Percentiles rank a stretch among this genome's conserved stretches.
These are phyloP conservation scores for Lottia gigantea DNA, from an alignment of 2,888 invertebrate species.

Conservation along the genomic window DNA sequence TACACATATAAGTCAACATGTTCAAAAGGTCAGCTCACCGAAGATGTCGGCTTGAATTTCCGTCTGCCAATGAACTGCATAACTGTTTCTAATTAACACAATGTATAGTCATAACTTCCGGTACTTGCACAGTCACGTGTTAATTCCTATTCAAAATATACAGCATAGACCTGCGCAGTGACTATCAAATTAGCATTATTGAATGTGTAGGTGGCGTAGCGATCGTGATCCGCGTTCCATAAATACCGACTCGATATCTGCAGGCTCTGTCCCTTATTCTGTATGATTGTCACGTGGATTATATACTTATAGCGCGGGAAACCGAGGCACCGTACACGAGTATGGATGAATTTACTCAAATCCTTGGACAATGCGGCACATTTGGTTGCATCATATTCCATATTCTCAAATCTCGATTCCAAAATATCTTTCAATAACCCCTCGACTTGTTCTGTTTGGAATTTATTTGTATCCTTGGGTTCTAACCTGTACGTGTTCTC, in stretches of 20 bases:
- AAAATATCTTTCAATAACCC: slow-evolving; percentile 42
- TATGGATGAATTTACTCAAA: slow-evolving; percentile 47
- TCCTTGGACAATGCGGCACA: slow-evolving; percentile 46
- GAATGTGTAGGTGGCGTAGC: slow-evolving; percentile 52
- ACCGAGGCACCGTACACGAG: slow-evolving; percentile 46
- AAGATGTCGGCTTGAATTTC: too few species aligned
- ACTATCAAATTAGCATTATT: slow-evolving; percentile 48
- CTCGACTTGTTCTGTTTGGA: slow-evolving; percentile 45
- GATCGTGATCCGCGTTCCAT: slow-evolving; percentile 52
- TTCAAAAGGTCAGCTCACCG: too few species aligned
- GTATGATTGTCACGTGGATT: slow-evolving; percentile 52
- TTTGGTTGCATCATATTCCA: slow-evolving; percentile 43
- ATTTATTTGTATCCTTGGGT: slow-evolving; percentile 44
- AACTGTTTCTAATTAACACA: too few species aligned
- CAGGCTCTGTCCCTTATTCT: slow-evolving; percentile 55
- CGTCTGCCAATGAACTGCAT: too few species aligned
- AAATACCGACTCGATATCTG: slow-evolving; percentile 54
- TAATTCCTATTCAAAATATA: slow-evolving; percentile 55
- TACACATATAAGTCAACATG: too few species aligned
- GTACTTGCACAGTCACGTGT: too few species aligned
- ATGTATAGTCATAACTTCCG: too few species aligned
- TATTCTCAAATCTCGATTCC: slow-evolving; percentile 38
- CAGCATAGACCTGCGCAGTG: slow-evolving; percentile 53
- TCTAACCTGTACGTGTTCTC: slow-evolving; percentile 58
- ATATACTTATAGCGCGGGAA: slow-evolving; percentile 58